phyloP scores from a whole-genome alignment of 2,888 invertebrate genomes.

The Kuschelorhynchus macadamiae region DNA sequence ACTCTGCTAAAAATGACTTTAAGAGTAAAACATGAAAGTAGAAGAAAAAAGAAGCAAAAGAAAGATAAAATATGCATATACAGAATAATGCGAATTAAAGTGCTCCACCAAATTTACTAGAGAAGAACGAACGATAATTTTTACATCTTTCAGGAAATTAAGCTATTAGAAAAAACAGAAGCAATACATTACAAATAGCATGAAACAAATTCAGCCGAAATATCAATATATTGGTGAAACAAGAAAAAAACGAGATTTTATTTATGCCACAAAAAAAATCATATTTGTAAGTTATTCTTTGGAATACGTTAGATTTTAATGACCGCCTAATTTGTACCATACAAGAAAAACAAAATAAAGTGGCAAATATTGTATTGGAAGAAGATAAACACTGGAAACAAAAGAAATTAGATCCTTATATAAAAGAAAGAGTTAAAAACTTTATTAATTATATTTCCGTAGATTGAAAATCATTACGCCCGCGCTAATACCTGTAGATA shows the following conservation, averaged over 20 bases:
- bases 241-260: constrained; percentile 1
- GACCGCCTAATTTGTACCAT: constrained; percentile 11
- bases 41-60: no score
- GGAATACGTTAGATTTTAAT: constrained; percentile 12
- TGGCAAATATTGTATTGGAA: constrained; percentile 24
- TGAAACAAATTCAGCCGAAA: background rate
- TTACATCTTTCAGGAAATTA: background rate
- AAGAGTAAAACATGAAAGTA: no score
- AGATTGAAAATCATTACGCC: constrained; percentile 23
- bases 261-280: background rate
- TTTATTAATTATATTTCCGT: background rate
- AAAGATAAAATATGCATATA: no score
- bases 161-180: background rate
- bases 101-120: no score
- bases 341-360: constrained; percentile 24
- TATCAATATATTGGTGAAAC: background rate
- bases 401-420: background rate
- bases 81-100: no score
- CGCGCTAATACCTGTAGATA: constrained; percentile 17
- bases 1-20: no score
- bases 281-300: constrained; percentile 16
- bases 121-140: background rate
- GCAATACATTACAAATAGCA: background rate
- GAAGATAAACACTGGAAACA: constrained; percentile 22
- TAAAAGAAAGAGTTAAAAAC: constrained; percentile 6